Base-by-base conservation (phyloP, 2,888 invertebrate genomes). In the Andrena trimmerana region DNA sequence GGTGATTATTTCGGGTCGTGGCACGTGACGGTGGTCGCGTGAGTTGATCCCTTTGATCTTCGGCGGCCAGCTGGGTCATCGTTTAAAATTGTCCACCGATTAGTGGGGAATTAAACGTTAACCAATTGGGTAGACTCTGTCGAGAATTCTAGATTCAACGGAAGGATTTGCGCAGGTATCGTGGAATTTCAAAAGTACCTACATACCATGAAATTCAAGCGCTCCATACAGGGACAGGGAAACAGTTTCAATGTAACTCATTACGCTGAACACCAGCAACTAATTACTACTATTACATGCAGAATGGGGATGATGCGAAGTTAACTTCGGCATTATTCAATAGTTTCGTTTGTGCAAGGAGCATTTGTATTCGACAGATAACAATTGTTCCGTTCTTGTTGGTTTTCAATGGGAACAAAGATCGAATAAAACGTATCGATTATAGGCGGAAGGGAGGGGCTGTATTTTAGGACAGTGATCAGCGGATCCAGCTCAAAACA, bases 251-350 rank as follows among this genome's bases (percentile, higher is more conserved):
- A 59, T 50, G 72, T 52, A 69, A 59, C 54, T 72, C 57, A 72
- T 81, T 78, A 81, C 50, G 62, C 13, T 27, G 62, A 65, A 79
- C 59, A 65, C 54, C 79, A 60, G 70, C 66, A 16, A 42, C 73
- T 68, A 79, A 79, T 73, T 79, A 74, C 48, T 70, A 70, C 69
- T 65, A 81, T 79, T 79, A 81, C 79, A 74, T 66, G 62, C 81
- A 57, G 66, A 74, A 69, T 69, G 50, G 50, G 66, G 66, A 74
- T 66, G 60, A 42, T 5, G 42, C 0, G 42, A 42, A 42, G 16
- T 74, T 79, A 73, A 33, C 54, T 60, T 69, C 63, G 54, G 33
- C 29, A 27, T 62, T 63, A 52, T 52, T 52, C 78, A 60, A 78
- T 73, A 42, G 16, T 4, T 42, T 42, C 42, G 42, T 13, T 42